Percentiles rank a stretch among this genome's conserved stretches.
phyloP scores from a whole-genome alignment of 2,888 invertebrate species.

The Apantesis nais region DNA sequence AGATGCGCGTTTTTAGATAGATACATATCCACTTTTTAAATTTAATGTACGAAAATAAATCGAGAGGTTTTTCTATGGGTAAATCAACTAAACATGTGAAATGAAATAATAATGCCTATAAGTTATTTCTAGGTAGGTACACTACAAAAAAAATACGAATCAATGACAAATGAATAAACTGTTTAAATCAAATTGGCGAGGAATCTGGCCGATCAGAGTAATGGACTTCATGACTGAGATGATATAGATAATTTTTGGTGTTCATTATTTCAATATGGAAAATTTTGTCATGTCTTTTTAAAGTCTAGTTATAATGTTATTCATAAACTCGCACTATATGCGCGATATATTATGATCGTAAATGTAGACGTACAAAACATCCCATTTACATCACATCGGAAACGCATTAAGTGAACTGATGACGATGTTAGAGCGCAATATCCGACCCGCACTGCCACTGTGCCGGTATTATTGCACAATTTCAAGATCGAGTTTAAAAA shows the following conservation, averaged over 20 bases:
- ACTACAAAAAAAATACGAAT: neutral
- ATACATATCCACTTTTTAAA: too few species aligned
- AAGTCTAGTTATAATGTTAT: constrained; percentile 46
- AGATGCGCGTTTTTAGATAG: too few species aligned
- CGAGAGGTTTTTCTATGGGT: neutral
- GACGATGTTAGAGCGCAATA: constrained; percentile 78
- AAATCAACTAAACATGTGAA: too few species aligned
- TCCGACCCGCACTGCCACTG: constrained; percentile 65
- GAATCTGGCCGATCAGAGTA: neutral
- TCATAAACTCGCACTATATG: constrained; percentile 55
- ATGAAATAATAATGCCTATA: too few species aligned
- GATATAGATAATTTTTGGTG: neutral
- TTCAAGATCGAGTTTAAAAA: constrained; percentile 30
- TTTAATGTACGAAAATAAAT: neutral
- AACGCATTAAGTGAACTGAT: constrained; percentile 77
- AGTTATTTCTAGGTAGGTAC: too few species aligned
- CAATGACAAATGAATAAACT: neutral
- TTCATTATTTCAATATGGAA: neutral
- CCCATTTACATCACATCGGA: constrained; percentile 82
- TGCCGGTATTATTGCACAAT: constrained; percentile 40
- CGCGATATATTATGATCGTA: constrained; percentile 35
- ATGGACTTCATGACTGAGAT: neutral
- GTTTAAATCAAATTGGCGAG: neutral
- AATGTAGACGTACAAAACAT: constrained; percentile 66
- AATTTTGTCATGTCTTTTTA: neutral